Base-by-base conservation (phyloP, 2,888 invertebrate genomes). In the Netelia fuscicornis region DNA sequence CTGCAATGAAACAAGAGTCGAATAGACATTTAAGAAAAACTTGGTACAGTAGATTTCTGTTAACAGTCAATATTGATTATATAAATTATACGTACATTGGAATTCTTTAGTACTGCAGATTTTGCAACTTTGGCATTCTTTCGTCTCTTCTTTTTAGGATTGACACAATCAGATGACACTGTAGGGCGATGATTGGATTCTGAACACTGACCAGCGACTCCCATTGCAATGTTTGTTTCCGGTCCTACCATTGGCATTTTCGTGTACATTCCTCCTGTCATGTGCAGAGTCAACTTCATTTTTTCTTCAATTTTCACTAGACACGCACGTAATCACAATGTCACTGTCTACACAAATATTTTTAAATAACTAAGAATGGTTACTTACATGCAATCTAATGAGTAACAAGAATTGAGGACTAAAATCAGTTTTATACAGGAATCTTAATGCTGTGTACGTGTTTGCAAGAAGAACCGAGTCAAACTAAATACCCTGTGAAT, bases 101-200 rank as follows among this genome's bases (percentile, higher is more conserved):
- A 82, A 96, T 87, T 95, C 96, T 88, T 94, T 95, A 84, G 94
- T 95, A 81, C 96, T 96, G 96, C 96, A 89, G 96, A 96, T 88
- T 96, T 96, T 90, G 96, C 96, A 64, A 96, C 96, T 93, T 96
- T 97, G 85, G 96, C 95, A 89, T 94, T 95, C 90, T 97, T 97
- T 95, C 98, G 96, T 94, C 97, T 95, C 91, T 98, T 96, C 94
- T 98, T 98, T 94, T 98, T 98, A 25, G 98, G 97, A 94, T 97
- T 97, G 89, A 97, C 96, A 88, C 97, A 97, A 87, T 97, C 96
- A 89, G 97, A 96, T 79, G 96, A 96, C 70, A 95, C 95, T 80
- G 95, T 95, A 42, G 96, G 95, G 87, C 92, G 93, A 82, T 95
- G 95, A 96, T 96, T 96, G 86, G 96, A 96, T 91, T 97, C 97